Conservation (phyloP, 1,140 invertebrate genomes). For the Scaptomyza montana region DNA sequence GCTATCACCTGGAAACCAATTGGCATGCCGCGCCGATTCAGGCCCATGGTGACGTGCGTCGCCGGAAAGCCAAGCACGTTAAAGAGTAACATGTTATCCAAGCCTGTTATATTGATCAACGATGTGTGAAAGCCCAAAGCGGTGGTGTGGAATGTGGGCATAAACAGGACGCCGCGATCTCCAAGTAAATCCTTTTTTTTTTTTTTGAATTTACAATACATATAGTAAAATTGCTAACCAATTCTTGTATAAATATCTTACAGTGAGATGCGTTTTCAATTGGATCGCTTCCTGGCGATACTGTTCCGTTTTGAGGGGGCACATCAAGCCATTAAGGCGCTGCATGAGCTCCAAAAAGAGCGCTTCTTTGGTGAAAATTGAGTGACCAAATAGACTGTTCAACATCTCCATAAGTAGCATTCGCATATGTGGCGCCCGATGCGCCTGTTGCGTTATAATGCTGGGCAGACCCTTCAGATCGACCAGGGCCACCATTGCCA, state of each 20-base stretch:
- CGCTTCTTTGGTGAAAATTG: constrained; percentile 69
- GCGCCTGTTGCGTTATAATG: constrained; percentile 60
- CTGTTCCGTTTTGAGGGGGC: constrained; percentile 24
- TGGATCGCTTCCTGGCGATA: constrained; percentile 50
- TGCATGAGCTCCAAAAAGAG: constrained; percentile 70
- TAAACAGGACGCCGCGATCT: constrained; percentile 89
- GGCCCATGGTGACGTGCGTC: constrained; percentile 89
- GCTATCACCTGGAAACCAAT: constrained; percentile 90
- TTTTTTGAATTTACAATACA: constrained; percentile 17
- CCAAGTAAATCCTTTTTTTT: constrained; percentile 85
- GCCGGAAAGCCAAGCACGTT: constrained; percentile 91
- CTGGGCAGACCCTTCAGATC: constrained; percentile 72
- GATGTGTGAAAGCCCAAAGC: constrained; percentile 87
- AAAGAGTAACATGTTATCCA: constrained; percentile 88
- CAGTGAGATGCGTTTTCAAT: constrained; percentile 51
- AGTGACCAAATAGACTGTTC: constrained; percentile 64
- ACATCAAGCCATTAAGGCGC: constrained; percentile 52
- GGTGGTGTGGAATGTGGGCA: constrained; percentile 88
- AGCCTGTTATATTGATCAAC: constrained; percentile 86
- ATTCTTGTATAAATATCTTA: constrained; percentile 17
- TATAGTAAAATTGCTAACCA: background rate
- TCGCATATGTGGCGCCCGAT: constrained; percentile 44
- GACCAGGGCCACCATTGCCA: constrained; percentile 49
- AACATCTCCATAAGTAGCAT: constrained; percentile 59
- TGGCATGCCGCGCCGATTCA: constrained; percentile 87